Percentiles rank a stretch among this genome's conserved stretches.
Evolutionary conservation across 2,797 vertebrate species (phyloP).

Genomic region (Leptoclinus maculatus): DNA sequence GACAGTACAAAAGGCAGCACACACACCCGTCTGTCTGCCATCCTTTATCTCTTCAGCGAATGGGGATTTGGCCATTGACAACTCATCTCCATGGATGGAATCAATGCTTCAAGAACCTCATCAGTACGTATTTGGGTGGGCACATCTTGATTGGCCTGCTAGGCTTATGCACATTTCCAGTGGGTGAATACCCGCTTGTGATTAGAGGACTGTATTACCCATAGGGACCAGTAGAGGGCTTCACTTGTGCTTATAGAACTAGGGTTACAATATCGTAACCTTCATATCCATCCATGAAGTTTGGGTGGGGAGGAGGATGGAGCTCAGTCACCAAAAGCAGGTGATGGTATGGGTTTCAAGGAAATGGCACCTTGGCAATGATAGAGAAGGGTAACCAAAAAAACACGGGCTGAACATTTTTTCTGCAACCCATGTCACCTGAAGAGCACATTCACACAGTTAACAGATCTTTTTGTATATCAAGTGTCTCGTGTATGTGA

Average conservation of each 20-base stretch:
- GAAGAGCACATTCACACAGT: conserved; percentile 39
- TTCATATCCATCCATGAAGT: conserved; percentile 81
- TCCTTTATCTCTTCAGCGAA: neutral
- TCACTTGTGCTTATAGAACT: neutral
- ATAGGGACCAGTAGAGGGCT: neutral
- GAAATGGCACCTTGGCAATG: conserved; percentile 43
- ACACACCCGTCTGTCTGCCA: neutral
- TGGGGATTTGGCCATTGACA: neutral
- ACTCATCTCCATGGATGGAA: too few species aligned
- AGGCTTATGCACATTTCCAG: neutral
- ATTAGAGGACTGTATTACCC: neutral
- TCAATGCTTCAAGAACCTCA: too few species aligned
- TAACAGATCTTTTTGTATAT: conserved; percentile 18
- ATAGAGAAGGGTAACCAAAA: conserved; percentile 18
- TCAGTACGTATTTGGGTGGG: neutral
- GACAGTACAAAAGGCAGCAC: neutral
- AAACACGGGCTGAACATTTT: conserved; percentile 22
- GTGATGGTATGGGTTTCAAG: conserved; percentile 60
- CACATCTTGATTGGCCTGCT: neutral
- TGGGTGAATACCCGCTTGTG: neutral
- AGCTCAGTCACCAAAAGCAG: conserved; percentile 66
- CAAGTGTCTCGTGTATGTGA: neutral
- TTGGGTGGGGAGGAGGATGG: conserved; percentile 42
- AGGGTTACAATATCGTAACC: neutral
- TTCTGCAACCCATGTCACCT: conserved; percentile 22